A percentile compares a stretch with the other conserved stretches of the same genome.
phyloP scores from a whole-genome alignment of 2,113 vertebrate species.

The Rostratula benghalensis region DNA sequence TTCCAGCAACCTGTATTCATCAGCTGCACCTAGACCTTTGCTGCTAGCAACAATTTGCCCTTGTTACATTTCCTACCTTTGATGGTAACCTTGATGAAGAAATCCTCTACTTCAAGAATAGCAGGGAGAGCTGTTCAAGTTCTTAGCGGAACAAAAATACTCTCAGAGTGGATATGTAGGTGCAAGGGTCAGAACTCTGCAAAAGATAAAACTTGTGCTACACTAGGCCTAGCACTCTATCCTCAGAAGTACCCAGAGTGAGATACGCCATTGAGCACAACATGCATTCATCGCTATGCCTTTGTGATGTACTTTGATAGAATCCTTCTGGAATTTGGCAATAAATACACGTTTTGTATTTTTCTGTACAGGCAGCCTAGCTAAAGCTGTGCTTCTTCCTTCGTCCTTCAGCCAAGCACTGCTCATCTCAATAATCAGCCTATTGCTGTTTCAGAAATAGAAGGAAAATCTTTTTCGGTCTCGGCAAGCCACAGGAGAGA shows the following conservation, averaged over 20 bases:
- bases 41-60: background rate
- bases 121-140: background rate
- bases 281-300: background rate
- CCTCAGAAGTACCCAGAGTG: background rate
- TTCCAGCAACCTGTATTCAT: background rate
- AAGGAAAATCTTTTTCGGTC: conserved; percentile 4
- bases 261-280: background rate
- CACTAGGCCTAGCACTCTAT: background rate
- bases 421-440: conserved; percentile 31
- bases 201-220: background rate
- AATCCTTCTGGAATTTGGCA: conserved; percentile 13
- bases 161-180: background rate
- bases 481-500: background rate
- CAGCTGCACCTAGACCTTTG: background rate
- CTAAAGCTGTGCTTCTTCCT: conserved; percentile 7
- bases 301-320: background rate
- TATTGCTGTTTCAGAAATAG: background rate
- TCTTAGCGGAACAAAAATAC: background rate
- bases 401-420: background rate
- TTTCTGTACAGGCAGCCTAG: conserved; percentile 15
- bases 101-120: background rate
- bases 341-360: conserved; percentile 14
- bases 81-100: background rate
- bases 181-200: background rate
- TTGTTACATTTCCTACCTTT: background rate